Conservation (phyloP, 2,113 vertebrate species). For the Tenrec ecaudatus region DNA sequence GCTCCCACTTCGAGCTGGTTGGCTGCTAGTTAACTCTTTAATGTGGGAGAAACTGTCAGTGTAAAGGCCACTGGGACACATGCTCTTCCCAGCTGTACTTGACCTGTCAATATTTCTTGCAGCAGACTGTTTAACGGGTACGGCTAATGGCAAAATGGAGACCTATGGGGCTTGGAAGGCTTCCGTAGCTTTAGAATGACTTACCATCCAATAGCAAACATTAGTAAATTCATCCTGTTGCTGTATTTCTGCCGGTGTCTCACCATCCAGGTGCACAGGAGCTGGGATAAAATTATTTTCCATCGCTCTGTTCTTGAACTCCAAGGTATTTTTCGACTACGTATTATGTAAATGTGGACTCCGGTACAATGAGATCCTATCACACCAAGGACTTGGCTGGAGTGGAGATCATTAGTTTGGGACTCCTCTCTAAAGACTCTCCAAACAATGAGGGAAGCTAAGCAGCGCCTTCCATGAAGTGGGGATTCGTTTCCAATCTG, state of each 20-base stretch:
- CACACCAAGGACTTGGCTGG: constrained; percentile 78
- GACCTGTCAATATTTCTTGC: constrained; percentile 90
- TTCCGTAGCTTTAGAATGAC: constrained; percentile 85
- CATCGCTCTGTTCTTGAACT: constrained; percentile 80
- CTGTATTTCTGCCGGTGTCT: constrained; percentile 80
- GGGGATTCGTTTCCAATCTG: constrained; percentile 82
- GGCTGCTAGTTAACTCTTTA: constrained; percentile 92
- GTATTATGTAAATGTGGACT: constrained; percentile 84
- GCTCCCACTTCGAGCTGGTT: constrained; percentile 89
- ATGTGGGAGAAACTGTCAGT: constrained; percentile 91
- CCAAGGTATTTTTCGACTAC: constrained; percentile 83
- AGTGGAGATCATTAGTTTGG: constrained; percentile 78
- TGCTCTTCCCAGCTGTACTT: constrained; percentile 87
- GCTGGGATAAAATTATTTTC: constrained; percentile 83
- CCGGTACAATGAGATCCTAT: constrained; percentile 84
- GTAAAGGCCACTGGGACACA: constrained; percentile 88
- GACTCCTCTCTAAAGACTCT: constrained; percentile 73
- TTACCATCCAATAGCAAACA: constrained; percentile 84
- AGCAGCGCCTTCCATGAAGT: constrained; percentile 75
- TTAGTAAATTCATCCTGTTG: constrained; percentile 83
- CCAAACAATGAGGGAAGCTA: constrained; percentile 78
- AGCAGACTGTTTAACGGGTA: constrained; percentile 87
- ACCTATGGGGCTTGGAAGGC: constrained; percentile 84
- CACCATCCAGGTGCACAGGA: constrained; percentile 75
- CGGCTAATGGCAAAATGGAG: constrained; percentile 88